Base-by-base conservation (phyloP, 2,888 invertebrate genomes). In the Pachycephus smyrnensis region DNA sequence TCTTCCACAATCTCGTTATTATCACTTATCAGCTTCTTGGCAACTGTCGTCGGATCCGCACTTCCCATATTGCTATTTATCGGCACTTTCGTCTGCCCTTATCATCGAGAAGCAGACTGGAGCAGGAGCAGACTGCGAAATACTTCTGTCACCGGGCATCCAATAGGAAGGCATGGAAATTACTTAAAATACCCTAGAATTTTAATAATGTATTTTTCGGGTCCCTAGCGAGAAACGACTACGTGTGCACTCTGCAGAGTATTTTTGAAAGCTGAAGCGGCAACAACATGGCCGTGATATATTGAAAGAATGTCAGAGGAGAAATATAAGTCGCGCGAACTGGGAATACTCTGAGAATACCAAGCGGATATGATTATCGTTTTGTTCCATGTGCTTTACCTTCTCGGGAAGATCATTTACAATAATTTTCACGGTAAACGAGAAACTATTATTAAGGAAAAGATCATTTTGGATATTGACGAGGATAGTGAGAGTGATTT, bases 1-100 rank as follows among this genome's bases (percentile, higher is more conserved):
- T 94, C 94, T 73, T 94, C 93, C 77, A 90, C 91, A 4, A 92
- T 90, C 69, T 93, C 93, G 55, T 92, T 90, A 74, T 81, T 82
- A 77, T 90, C 88, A 77, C 83, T 87, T 79, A 86, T 87, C 90
- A 91, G 75, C 82, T 86, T 79, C 81, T 86, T 88, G 76, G 85
- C 86, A 68, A 82, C 82, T 76, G 87, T 85, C 80, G 91, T 90
- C 37, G 90, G 87, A 77, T 92, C 92, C 68, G 90, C 87, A 83
- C 90, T 92, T 33, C 92, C 92, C 92, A 92, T 92, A 82, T 83
- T 85, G 80, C 12, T 79, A 15, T 81, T 83, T 73, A 23, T 55
- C 55, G 55, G 55, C 23, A 33, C 31, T 71, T 71, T 33, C 1
- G 23, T 33, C 71, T 71, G 31, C 33, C 31, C 71, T 71, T 71